phyloP scores from a whole-genome alignment of 2,113 vertebrate genomes.

The Ceyx margarethae region DNA sequence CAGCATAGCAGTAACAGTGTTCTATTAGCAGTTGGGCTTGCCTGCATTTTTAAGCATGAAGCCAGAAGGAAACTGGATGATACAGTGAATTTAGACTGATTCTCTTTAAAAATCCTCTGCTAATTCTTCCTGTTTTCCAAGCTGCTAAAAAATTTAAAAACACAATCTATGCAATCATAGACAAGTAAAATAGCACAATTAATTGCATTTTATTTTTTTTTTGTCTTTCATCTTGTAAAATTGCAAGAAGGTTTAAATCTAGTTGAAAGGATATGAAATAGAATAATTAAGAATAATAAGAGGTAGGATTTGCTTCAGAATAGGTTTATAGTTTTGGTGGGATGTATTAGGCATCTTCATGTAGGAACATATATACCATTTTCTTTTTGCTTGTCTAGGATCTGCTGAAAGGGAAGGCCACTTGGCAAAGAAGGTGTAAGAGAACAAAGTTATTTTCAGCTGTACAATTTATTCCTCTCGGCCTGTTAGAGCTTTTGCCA shows the following conservation, averaged over 20 bases:
- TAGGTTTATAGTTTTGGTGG: neutral
- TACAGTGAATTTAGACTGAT: neutral
- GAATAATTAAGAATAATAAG: neutral
- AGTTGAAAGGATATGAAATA: neutral
- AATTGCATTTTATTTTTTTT: neutral
- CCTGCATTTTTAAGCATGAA: neutral
- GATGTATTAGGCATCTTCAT: neutral
- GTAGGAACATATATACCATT: neutral
- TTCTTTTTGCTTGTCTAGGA: neutral
- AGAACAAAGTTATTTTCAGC: neutral
- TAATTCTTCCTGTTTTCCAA: constrained; percentile 20
- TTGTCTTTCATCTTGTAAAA: neutral
- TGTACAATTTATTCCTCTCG: neutral
- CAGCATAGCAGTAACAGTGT: neutral
- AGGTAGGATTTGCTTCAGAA: neutral
- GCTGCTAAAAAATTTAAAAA: neutral
- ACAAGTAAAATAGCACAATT: neutral
- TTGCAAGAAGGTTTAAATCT: neutral
- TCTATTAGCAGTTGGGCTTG: neutral
- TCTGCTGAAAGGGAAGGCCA: neutral
- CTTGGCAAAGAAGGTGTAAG: neutral
- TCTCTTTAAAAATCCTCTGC: neutral
- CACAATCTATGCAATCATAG: neutral
- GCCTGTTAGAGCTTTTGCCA: neutral
- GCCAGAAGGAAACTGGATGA: neutral